Base-by-base conservation (phyloP, 1,140 invertebrate species). In the Penaeus japonicus region DNA sequence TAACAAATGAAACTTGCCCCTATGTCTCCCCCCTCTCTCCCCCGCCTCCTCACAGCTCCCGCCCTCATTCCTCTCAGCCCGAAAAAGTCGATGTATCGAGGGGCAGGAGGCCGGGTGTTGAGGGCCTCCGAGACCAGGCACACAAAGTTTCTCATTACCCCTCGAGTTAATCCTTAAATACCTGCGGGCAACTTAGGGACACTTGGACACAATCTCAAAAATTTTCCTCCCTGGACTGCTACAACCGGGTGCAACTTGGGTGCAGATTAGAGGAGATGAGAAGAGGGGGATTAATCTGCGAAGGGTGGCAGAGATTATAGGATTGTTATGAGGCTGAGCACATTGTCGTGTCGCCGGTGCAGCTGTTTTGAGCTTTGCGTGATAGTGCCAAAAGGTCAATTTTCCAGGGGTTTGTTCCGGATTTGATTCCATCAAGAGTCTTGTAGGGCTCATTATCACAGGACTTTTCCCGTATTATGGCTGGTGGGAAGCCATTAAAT, bases 191-290 rank as follows among this genome's bases (percentile, higher is more conserved):
- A 86, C 86, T 88, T 88, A 83, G 53, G 79, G 86, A 30, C 78
- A 82, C 79, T 81, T 55, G 79, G 80, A 88, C 86, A 88, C 86
- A 88, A 88, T 83, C 86, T 88, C 75, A 53, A 79, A 88, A 88
- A 83, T 88, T 88, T 88, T 79, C 70, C 57, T 73, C 79, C 62
- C 30, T 1, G 86, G 86, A 82, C 83, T 79, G 83, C n/a, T 83
- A 79, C 86, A 88, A 88, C 79, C 75, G 86, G 86, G 79, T 88
- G 86, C 86, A 88, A 88, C 86, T 81, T 88, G 86, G 86, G 78
- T 88, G 78, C 86, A 88, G 86, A 88, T 88, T 88, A 88, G 86
- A 88, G 79, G 59, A 73, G 62, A 57, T 81, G 65, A 81, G 65
- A 81, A 75, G 86, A 70, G 77, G 62, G n/a, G 85, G 78, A 81